phyloP scores from a whole-genome alignment of 2,113 vertebrate species.

The Heterocephalus glaber region DNA sequence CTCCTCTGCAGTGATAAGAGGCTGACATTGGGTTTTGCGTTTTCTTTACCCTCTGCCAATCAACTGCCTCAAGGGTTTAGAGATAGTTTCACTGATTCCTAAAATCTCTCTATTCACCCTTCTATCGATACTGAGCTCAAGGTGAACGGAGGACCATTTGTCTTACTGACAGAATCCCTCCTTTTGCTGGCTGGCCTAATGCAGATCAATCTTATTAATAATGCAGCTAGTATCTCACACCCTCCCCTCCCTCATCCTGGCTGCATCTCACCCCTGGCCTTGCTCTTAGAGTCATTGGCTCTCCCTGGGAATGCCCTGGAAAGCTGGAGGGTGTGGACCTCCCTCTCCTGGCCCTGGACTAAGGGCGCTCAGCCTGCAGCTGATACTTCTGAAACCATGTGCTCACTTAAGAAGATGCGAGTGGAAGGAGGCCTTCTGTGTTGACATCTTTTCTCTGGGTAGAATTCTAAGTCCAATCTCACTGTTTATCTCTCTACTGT shows the following conservation, averaged over 20 bases:
- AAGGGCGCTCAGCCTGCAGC: background rate
- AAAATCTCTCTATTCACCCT: constrained; percentile 55
- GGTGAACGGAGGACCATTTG: constrained; percentile 67
- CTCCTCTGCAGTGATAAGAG: constrained; percentile 64
- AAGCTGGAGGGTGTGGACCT: constrained; percentile 50
- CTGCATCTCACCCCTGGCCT: constrained; percentile 37
- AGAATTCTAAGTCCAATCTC: background rate
- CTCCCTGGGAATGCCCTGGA: constrained; percentile 65
- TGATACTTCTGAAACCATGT: background rate
- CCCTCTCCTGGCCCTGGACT: constrained; percentile 12
- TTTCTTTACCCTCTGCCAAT: constrained; percentile 69
- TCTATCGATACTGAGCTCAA: constrained; percentile 68
- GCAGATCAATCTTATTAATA: constrained; percentile 78
- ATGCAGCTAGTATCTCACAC: constrained; percentile 53
- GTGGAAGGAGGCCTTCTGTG: background rate
- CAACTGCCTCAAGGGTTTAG: constrained; percentile 73
- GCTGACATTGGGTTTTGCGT: constrained; percentile 9
- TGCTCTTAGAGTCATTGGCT: constrained; percentile 17
- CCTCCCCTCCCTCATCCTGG: background rate
- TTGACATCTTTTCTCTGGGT: background rate
- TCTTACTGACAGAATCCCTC: constrained; percentile 76
- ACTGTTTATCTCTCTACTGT: background rate
- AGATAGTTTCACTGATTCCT: constrained; percentile 63
- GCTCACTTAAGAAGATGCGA: background rate
- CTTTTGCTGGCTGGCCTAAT: background rate